phyloP scores from a whole-genome alignment of 2,797 vertebrate species.

The Tauraco hartlaubi region DNA sequence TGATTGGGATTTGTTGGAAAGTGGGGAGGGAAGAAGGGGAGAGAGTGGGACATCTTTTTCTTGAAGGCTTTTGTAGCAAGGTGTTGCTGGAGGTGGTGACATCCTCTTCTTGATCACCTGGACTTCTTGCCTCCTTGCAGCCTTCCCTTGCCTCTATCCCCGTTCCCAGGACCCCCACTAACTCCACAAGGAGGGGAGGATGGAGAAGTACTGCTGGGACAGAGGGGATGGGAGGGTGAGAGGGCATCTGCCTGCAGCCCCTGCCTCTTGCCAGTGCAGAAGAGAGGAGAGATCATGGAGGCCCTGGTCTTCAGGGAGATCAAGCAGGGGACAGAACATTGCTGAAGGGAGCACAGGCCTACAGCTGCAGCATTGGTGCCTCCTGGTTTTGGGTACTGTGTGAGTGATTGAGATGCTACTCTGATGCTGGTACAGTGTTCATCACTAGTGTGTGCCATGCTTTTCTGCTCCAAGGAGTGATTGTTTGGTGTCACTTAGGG shows the following conservation, averaged over 20 bases:
- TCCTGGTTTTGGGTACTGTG: background rate
- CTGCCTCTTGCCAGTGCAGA: background rate
- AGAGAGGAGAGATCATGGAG: background rate
- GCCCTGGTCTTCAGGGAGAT: background rate
- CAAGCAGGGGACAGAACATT: background rate
- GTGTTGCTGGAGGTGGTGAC: background rate
- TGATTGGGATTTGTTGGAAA: background rate
- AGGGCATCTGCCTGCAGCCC: background rate
- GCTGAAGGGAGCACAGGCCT: background rate
- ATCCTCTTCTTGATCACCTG: background rate
- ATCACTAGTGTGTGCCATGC: fast-evolving
- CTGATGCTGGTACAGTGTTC: background rate
- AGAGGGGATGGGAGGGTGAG: background rate
- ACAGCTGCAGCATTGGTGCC: background rate
- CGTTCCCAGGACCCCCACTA: background rate
- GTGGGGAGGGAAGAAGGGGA: background rate
- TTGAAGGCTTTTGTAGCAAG: background rate
- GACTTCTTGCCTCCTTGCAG: background rate
- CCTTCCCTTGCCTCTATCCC: background rate
- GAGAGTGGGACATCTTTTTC: background rate
- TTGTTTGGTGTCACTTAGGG: background rate
- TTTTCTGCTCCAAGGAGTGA: background rate
- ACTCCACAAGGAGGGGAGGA: background rate
- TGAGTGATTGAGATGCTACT: background rate
- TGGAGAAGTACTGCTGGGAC: background rate